Evolutionary conservation across 2,888 invertebrate genomes (phyloP).

Genomic region (Epinotia brunnichana): DNA sequence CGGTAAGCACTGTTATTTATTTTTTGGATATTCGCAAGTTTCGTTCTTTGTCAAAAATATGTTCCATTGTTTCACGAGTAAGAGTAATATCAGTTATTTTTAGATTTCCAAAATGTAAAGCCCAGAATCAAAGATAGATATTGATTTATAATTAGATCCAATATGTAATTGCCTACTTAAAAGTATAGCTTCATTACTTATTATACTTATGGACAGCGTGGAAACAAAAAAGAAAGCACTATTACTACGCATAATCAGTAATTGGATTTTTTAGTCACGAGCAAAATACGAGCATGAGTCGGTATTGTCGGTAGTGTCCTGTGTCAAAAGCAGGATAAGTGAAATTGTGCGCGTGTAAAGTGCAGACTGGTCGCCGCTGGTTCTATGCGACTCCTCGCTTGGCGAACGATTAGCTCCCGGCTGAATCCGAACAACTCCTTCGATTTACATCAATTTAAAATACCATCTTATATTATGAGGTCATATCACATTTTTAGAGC

Average conservation of each 20-base stretch:
- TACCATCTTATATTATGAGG: background rate
- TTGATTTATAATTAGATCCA: background rate
- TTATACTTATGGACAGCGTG: background rate
- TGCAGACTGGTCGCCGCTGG: conserved; percentile 2
- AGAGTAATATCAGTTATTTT: too few relatives aligned
- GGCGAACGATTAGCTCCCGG: background rate
- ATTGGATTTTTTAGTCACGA: background rate
- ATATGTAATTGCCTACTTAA: background rate
- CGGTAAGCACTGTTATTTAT: background rate
- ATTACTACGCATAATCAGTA: background rate
- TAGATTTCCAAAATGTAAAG: background rate
- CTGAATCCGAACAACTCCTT: background rate
- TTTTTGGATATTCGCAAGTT: background rate
- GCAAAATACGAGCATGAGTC: too few relatives aligned
- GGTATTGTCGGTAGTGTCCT: background rate
- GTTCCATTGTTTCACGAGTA: too few relatives aligned
- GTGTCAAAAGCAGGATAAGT: conserved; percentile 6
- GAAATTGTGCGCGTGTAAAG: background rate
- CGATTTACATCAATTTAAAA: background rate
- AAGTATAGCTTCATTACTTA: background rate
- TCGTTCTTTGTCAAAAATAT: background rate
- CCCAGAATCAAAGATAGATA: background rate
- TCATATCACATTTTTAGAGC: too few relatives aligned
- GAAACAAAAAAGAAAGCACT: background rate
- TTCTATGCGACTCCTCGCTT: background rate